These are phyloP conservation scores for Aviceda subcristata DNA, from an alignment of 2,113 vertebrate species.

Conservation along the genomic window DNA sequence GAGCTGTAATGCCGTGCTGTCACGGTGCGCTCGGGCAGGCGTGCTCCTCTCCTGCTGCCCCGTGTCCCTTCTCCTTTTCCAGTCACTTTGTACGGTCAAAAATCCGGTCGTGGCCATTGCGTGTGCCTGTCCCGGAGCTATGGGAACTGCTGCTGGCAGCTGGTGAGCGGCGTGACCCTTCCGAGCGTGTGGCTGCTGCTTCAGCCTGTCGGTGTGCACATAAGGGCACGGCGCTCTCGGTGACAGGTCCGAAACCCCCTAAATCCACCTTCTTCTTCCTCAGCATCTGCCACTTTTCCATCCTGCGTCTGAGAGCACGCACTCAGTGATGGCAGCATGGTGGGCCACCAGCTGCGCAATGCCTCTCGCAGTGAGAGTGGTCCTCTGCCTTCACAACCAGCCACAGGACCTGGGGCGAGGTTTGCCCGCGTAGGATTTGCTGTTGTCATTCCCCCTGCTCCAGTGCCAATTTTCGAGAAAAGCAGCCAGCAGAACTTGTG, in stretches of 20 bases:
- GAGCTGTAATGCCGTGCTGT: not conserved
- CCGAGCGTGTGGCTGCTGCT: accelerated
- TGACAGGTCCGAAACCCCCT: not conserved
- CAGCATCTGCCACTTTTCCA: not conserved
- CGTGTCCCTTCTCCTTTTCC: not conserved
- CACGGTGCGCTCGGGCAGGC: not conserved
- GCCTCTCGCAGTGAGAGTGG: not conserved
- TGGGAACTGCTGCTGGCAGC: not conserved
- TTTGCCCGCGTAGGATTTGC: not conserved
- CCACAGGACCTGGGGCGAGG: not conserved
- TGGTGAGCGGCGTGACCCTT: not conserved
- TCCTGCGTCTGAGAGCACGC: accelerated
- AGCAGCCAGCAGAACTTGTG: not conserved
- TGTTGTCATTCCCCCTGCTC: accelerated
- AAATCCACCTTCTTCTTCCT: not conserved
- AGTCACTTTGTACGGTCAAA: not conserved
- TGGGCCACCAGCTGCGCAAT: not conserved
- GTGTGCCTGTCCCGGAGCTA: not conserved
- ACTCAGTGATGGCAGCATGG: not conserved
- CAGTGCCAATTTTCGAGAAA: not conserved
- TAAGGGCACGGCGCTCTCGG: not conserved
- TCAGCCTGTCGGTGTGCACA: accelerated
- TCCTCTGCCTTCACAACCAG: not conserved
- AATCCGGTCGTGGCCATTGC: accelerated
- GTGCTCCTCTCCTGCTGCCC: not conserved